Evolutionary conservation across 2,797 vertebrate species (phyloP).

Genomic region (Xerus rutilus): DNA sequence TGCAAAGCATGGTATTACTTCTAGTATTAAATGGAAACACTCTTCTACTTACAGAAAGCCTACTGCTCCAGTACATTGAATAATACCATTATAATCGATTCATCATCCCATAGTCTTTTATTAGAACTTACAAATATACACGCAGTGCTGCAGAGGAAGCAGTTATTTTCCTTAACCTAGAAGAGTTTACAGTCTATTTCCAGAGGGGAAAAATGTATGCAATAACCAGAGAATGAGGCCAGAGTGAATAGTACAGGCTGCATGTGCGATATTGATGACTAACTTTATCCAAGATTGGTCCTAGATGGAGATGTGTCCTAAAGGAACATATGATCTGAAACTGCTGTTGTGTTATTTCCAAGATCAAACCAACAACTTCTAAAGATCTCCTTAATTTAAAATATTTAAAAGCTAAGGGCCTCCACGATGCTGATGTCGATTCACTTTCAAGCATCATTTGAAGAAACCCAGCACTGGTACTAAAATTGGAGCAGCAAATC

Average conservation of each 20-base stretch:
- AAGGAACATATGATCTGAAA: neutral
- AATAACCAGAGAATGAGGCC: constrained; percentile 26
- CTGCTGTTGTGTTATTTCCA: constrained; percentile 27
- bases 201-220: neutral
- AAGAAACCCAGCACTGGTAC: constrained; percentile 59
- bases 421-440: neutral
- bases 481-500: constrained; percentile 72
- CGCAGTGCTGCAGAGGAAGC: neutral
- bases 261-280: neutral
- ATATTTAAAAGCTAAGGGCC: constrained; percentile 36
- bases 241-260: neutral
- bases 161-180: constrained; percentile 6
- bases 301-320: neutral
- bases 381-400: constrained; percentile 56
- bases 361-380: constrained; percentile 15
- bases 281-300: neutral
- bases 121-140: neutral
- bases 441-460: neutral
- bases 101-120: neutral
- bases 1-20: neutral
- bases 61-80: neutral
- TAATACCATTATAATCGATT: neutral
- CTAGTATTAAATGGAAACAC: neutral
- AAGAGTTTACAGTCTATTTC: constrained; percentile 36
- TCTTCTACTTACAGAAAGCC: neutral